Percentiles rank a stretch among this genome's conserved stretches.
phyloP scores from a whole-genome alignment of 2,797 vertebrate genomes.

The Xenentodon cancila region DNA sequence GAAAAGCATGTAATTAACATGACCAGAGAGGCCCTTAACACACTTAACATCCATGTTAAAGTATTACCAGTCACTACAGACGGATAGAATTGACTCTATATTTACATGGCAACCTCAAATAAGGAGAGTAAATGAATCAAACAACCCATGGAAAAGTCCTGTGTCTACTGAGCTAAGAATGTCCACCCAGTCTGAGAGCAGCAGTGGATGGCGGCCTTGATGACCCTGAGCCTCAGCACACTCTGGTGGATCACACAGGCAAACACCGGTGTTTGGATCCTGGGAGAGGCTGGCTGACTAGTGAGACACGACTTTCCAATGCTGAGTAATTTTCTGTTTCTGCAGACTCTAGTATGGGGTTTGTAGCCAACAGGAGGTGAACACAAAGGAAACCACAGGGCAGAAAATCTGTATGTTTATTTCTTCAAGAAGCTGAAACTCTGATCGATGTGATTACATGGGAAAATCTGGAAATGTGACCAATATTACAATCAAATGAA shows the following conservation, averaged over 20 bases:
- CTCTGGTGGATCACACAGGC: constrained; percentile 62
- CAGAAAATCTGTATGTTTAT: constrained; percentile 25
- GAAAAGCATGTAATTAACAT: not conserved
- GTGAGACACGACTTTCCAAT: constrained; percentile 58
- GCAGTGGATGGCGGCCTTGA: constrained; percentile 30
- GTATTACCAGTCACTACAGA: not conserved
- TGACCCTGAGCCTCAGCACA: constrained; percentile 69
- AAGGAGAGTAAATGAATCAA: too few species aligned
- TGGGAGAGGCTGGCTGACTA: constrained; percentile 48
- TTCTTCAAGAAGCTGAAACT: constrained; percentile 14
- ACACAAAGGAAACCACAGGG: constrained; percentile 20
- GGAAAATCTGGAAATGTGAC: constrained; percentile 27
- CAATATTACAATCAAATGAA: constrained; percentile 7
- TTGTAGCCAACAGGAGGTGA: constrained; percentile 28
- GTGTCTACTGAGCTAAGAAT: too few species aligned
- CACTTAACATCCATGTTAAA: not conserved
- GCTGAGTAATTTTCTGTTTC: constrained; percentile 50
- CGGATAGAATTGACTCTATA: not conserved
- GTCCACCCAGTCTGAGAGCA: constrained; percentile 17
- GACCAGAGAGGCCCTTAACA: not conserved
- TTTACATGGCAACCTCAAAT: not conserved
- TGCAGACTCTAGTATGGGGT: constrained; percentile 14
- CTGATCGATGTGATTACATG: constrained; percentile 5
- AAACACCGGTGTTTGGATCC: constrained; percentile 47
- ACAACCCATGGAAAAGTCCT: too few species aligned